Evolutionary conservation across 2,113 vertebrate genomes (phyloP).

Genomic region (Prionailurus bengalensis): DNA sequence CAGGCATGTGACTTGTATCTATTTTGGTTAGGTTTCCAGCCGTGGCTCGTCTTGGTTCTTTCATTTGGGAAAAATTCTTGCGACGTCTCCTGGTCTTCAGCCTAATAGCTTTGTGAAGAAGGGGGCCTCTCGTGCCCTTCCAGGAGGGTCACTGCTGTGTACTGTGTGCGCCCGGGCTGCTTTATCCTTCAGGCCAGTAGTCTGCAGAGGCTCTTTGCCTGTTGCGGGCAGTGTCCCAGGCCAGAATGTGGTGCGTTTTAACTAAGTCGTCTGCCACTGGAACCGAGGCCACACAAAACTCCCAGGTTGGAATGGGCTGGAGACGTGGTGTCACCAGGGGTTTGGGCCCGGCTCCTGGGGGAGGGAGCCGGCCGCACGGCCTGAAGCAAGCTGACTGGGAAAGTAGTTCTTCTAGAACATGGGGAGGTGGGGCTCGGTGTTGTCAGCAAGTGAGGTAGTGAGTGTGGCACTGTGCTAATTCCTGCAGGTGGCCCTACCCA

Average conservation of each 20-base stretch:
- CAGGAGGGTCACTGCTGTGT: background rate
- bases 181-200: background rate
- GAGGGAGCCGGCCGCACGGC: background rate
- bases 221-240: background rate
- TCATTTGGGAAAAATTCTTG: background rate
- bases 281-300: background rate
- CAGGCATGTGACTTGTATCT: background rate
- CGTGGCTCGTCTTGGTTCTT: background rate
- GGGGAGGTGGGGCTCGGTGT: background rate
- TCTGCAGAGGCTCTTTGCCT: background rate
- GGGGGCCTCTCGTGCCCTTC: background rate
- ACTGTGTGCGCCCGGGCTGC: background rate
- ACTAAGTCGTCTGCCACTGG: background rate
- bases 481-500: background rate
- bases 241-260: background rate
- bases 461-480: background rate
- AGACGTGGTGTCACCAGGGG: background rate
- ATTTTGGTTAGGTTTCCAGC: background rate
- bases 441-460: background rate
- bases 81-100: background rate
- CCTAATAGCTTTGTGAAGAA: background rate
- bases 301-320: background rate
- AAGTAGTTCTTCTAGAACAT: background rate
- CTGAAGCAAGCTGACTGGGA: background rate
- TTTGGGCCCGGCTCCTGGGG: background rate